These are phyloP conservation scores for Thumatha senex DNA, from an alignment of 2,888 invertebrate genomes.

Conservation along the genomic window DNA sequence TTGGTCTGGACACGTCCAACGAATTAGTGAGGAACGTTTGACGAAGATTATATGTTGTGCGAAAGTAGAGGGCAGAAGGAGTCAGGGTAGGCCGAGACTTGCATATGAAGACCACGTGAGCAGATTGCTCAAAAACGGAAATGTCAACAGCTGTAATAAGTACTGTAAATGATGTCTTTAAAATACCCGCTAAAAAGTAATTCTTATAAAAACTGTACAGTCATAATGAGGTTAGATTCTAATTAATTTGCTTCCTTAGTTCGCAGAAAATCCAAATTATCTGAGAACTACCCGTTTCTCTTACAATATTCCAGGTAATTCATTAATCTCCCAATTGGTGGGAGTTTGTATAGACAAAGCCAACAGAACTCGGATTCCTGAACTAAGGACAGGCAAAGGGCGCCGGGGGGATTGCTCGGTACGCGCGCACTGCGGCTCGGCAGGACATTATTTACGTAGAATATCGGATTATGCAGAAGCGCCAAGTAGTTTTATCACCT, in stretches of 20 bases:
- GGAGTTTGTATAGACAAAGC: constrained; percentile 1
- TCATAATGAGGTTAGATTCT: background rate
- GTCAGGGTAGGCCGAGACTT: too few relatives aligned
- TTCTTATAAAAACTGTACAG: background rate
- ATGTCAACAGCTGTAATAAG: too few relatives aligned
- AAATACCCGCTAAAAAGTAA: background rate
- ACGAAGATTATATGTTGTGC: too few relatives aligned
- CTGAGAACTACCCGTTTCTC: constrained; percentile 3
- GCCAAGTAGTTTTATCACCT: background rate
- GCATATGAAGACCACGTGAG: too few relatives aligned
- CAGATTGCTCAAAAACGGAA: too few relatives aligned
- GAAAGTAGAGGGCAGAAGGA: too few relatives aligned
- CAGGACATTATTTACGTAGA: constrained; percentile 36
- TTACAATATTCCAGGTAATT: constrained; percentile 5
- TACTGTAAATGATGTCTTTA: too few relatives aligned
- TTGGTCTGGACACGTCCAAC: too few relatives aligned
- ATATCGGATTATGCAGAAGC: constrained; percentile 19
- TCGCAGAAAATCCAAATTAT: background rate
- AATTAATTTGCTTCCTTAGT: background rate
- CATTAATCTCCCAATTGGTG: constrained; percentile 4
- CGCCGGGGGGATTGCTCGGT: constrained; percentile 41
- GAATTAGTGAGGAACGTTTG: too few relatives aligned
- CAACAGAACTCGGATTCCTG: constrained; percentile 20
- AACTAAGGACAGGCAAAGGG: constrained; percentile 38
- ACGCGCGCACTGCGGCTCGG: constrained; percentile 35